Evolutionary conservation across 1,140 invertebrate species (phyloP).

Genomic region (Subanguina moxae): DNA sequence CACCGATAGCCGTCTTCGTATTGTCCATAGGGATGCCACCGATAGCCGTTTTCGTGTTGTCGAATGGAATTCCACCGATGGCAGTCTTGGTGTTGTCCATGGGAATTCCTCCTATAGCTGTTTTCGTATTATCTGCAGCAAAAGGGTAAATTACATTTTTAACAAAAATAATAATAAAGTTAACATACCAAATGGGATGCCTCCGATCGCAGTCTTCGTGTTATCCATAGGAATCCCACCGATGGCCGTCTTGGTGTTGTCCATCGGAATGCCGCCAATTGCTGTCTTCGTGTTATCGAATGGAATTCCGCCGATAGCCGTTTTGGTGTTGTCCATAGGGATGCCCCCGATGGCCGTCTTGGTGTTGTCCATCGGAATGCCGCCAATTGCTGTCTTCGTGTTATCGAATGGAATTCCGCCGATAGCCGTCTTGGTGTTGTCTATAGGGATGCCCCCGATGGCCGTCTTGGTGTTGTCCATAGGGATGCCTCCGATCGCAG

Average conservation of each 20-base stretch:
- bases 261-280: no score
- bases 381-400: no score
- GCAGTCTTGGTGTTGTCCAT: constrained; percentile 1
- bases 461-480: no score
- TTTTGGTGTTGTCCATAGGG: not conserved
- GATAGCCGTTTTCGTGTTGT: not conserved
- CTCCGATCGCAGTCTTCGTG: not conserved
- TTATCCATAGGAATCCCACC: not conserved
- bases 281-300: no score
- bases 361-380: no score
- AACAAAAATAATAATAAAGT: not conserved
- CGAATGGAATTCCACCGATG: no score
- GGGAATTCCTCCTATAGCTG: not conserved
- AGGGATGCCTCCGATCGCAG: not conserved
- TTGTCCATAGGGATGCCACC: not conserved
- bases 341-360: not conserved
- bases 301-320: no score
- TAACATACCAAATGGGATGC: not conserved
- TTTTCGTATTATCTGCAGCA: not conserved
- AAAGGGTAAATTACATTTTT: not conserved
- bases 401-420: no score
- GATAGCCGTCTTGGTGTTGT: no score
- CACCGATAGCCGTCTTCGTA: not conserved
- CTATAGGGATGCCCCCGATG: no score
- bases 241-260: not conserved